A percentile compares a stretch with the other conserved stretches of the same genome.
phyloP scores from a whole-genome alignment of 2,888 invertebrate species.

The Drosophila antonietae region DNA sequence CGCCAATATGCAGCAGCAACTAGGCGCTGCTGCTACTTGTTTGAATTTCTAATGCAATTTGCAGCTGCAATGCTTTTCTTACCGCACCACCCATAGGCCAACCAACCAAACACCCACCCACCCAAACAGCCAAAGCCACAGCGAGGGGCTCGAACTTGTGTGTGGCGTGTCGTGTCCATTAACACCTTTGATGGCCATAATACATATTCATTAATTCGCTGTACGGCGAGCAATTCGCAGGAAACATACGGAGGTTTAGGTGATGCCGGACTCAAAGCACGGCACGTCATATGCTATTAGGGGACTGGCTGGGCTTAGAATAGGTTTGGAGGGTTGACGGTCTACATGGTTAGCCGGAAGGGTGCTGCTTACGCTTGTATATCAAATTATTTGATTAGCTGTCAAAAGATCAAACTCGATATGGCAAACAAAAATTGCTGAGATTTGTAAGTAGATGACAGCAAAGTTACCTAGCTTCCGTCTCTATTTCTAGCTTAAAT shows the following conservation, averaged over 20 bases:
- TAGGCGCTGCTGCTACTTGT: conserved; percentile 53
- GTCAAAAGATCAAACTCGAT: conserved; percentile 28
- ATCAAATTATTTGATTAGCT: conserved; percentile 49
- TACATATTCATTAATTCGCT: conserved; percentile 78
- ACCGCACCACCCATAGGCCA: conserved; percentile 9
- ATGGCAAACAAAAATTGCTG: neutral
- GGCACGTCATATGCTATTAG: neutral
- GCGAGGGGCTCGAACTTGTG: conserved; percentile 58
- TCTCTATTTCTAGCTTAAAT: neutral
- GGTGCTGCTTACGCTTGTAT: conserved; percentile 34
- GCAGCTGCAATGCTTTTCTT: conserved; percentile 74
- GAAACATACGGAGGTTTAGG: conserved; percentile 14
- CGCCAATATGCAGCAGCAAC: conserved; percentile 15
- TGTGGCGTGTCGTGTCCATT: conserved; percentile 81
- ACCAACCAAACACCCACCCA: neutral
- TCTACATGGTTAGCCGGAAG: neutral
- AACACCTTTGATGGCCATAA: conserved; percentile 78
- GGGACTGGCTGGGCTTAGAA: conserved; percentile 1
- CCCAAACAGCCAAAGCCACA: neutral
- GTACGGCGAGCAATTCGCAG: conserved; percentile 47
- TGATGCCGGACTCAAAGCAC: conserved; percentile 15
- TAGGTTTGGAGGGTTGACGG: neutral
- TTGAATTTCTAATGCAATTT: conserved; percentile 79
- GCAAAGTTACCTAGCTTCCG: neutral
- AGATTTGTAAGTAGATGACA: neutral